Conservation (phyloP, 2,888 invertebrate species). For the Oscheius onirici region DNA sequence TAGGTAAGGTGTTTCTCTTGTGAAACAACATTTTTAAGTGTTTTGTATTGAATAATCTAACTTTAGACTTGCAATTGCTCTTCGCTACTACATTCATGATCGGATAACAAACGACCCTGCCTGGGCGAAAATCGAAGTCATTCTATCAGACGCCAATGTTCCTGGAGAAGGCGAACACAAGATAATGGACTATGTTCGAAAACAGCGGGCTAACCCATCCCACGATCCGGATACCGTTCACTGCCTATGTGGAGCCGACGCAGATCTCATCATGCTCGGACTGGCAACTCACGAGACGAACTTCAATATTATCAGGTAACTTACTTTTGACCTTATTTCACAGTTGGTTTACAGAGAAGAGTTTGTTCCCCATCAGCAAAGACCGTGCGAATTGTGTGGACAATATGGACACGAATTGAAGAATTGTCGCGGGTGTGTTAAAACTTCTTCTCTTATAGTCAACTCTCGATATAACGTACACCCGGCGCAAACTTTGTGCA, state of each 20-base stretch:
- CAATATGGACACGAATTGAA: constrained; percentile 75
- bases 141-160: constrained; percentile 98
- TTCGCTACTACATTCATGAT: constrained; percentile 82
- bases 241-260: constrained; percentile 95
- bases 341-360: constrained; percentile 79
- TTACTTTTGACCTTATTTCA: neutral
- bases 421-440: constrained; percentile 60
- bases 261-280: constrained; percentile 92
- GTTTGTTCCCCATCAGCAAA: constrained; percentile 94
- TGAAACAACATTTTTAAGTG: neutral
- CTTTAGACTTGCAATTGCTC: constrained; percentile 65
- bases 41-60: neutral
- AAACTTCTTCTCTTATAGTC: neutral
- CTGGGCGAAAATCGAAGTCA: constrained; percentile 91
- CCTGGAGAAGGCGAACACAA: constrained; percentile 99
- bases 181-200: constrained; percentile 96
- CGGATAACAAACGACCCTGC: constrained; percentile 91
- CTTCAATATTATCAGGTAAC: constrained; percentile 89
- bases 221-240: constrained; percentile 97
- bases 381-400: constrained; percentile 94
- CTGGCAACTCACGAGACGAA: constrained; percentile 98
- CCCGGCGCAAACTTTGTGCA: no score
- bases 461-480: no score
- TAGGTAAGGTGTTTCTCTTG: constrained; percentile 38
- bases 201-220: constrained; percentile 82